Base-by-base conservation (phyloP, 2,113 vertebrate genomes). In the Elanoides forficatus region DNA sequence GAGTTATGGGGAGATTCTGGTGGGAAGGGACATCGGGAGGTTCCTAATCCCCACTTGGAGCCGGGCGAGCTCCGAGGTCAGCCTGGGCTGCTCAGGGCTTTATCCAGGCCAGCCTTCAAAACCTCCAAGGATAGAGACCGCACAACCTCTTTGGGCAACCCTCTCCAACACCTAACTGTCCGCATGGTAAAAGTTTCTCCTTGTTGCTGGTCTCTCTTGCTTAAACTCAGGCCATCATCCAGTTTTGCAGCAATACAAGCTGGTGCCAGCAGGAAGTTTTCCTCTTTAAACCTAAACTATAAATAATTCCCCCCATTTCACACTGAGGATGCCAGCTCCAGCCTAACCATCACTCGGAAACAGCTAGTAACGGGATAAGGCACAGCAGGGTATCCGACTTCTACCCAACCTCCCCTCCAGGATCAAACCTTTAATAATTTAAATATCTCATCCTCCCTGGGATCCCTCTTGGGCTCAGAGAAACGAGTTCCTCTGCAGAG, bases 131-230 rank as follows among this genome's bases (percentile, higher is more conserved):
- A 66, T 6, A 9, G 34, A 86, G 10, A 10, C 32, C 8, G 34
- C 34, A 16, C 19, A 13, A 14, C 14, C 5, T 30, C 30, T 42
- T 16, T 7, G 52, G 53, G 38, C 30, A 34, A 40, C 26, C n/a
- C 0, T 0, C 66, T 26, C 36, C 62, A 11, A 10, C 0, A 4
- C 9, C 27, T 9, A 13, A 11, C 5, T 7, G 18, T 12, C 48
- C 48, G 42, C 34, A 15, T 0, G 5, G 17, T 25, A 73, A 27
- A 43, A 25, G 6, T 7, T 27, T 48, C 62, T 67, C 53, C 36
- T n/a, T 9, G 3, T 25, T 18, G 29, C 55, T 45, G 53, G 8
- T 27, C 60, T 13, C 36, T 42, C 32, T 22, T 15, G 13, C 62
- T 67, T 55, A 12, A 63, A 23, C 23, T 62, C 27, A 10, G 2